Percentiles rank a stretch among this genome's conserved stretches.
Conservation (phyloP, 92 coral and sea anemone species). For the Porites evermanni region DNA sequence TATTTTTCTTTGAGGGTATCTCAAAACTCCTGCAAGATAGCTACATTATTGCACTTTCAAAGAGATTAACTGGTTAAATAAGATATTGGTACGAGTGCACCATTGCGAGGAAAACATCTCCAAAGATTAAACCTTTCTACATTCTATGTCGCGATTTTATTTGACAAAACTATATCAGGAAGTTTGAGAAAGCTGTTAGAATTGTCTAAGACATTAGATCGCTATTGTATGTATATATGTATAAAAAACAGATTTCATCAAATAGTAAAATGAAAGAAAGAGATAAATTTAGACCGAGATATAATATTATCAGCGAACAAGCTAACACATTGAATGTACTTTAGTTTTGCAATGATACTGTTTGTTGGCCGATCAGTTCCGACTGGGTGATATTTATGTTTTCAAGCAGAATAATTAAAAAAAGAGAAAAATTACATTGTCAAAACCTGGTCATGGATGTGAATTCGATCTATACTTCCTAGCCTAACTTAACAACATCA, state of each 20-base stretch:
- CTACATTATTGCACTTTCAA: slow-evolving; percentile 1
- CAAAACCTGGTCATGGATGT: neutral
- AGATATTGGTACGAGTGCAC: slow-evolving; percentile 2
- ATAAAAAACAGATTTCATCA: neutral
- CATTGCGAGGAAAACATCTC: too few relatives aligned
- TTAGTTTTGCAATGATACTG: slow-evolving; percentile 3
- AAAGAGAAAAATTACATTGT: neutral
- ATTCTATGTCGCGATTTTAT: neutral
- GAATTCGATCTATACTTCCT: neutral
- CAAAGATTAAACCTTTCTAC: neutral
- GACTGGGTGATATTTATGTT: neutral
- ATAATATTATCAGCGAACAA: neutral
- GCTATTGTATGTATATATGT: neutral
- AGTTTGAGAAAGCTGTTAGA: neutral
- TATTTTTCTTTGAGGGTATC: neutral
- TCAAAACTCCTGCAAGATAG: neutral
- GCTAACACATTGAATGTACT: neutral
- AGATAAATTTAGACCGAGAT: neutral
- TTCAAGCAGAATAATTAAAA: neutral
- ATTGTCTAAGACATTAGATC: neutral
- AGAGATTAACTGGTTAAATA: neutral
- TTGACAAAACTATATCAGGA: too few relatives aligned
- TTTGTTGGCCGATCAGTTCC: neutral
- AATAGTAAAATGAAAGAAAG: neutral
- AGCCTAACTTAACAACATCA: neutral